These are phyloP conservation scores for Sprattus sprattus DNA, from an alignment of 2,113 vertebrate genomes.

Conservation along the genomic window DNA sequence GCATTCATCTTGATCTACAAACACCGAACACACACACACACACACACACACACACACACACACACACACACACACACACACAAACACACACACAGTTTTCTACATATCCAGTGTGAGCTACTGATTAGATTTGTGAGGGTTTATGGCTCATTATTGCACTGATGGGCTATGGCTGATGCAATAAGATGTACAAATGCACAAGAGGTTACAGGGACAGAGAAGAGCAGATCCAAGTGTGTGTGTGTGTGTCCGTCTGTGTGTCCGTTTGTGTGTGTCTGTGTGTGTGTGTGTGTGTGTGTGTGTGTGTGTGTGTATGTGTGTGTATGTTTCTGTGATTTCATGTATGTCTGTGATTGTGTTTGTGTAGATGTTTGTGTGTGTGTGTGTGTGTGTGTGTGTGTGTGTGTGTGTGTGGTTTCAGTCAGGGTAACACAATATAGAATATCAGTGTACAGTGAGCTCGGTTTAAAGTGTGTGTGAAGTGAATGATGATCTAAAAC, in stretches of 20 bases:
- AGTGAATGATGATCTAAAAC: neutral
- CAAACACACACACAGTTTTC: neutral
- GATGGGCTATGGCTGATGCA: constrained; percentile 12
- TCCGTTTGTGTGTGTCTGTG: constrained; percentile 20
- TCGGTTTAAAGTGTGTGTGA: neutral
- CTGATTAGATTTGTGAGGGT: constrained; percentile 15
- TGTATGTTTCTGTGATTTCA: neutral
- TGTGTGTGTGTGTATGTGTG: constrained; percentile 29
- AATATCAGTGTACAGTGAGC: neutral
- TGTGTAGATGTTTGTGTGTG: constrained; percentile 17
- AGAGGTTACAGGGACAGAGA: neutral
- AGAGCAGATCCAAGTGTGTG: constrained; percentile 8
- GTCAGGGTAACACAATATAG: no score
- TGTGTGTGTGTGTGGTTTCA: neutral
- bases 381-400: neutral
- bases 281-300: neutral
- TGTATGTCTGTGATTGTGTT: constrained; percentile 1
- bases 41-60: neutral
- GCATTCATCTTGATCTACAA: constrained; percentile 19
- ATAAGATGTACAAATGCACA: neutral
- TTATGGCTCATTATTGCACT: constrained; percentile 14
- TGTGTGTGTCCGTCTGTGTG: constrained; percentile 25
- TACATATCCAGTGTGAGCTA: neutral
- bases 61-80: neutral
- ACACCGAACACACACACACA: no score